Base-by-base conservation (phyloP, 2,113 vertebrate species). In the Cavia aperea region DNA sequence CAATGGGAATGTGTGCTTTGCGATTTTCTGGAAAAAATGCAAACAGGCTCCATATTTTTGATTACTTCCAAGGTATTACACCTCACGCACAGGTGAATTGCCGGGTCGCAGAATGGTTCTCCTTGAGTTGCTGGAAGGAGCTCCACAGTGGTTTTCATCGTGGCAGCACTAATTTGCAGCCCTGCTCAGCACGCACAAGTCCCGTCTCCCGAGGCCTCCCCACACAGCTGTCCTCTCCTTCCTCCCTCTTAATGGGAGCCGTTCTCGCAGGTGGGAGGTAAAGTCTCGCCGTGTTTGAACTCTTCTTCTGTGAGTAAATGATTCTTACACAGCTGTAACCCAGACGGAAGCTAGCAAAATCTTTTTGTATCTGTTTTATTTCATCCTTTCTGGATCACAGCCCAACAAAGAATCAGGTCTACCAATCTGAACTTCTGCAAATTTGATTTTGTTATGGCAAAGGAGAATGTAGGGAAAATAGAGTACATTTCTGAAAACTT, bases 401-500 rank as follows among this genome's bases (percentile, higher is more conserved):
- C 31, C 36, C 73, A 63, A 60, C n/a, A 19, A 83, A 29, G 39
- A 62, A 26, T 3, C 39, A 88, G 24, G 4, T 39, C 46, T 56
- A 43, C 21, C 24, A 81, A 77, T 39, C 1, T 36, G 39, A 86
- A 3, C 23, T 39, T 86, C 63, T 12, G 86, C 51, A 92, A 92
- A 84, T 88, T 96, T 92, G 60, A 56, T 85, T 83, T 88, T 68
- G 88, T 73, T 16, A 33, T 29, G 31, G 43, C 79, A 63, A 92
- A 89, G 79, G 36, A 93, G 8, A 60, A 1, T 10, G 19, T 63
- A 68, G 51, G 7, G 43, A 81, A 15, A 88, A 21, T 23, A 6
- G 78, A 72, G 14, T 54, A 9, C 43, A 51, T 58, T 39, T 46
- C 78, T 81, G 62, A 62, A 54, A 94, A 90, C 7, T 13, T 19